phyloP scores from a whole-genome alignment of 2,888 invertebrate genomes.

The Phengaris arion region DNA sequence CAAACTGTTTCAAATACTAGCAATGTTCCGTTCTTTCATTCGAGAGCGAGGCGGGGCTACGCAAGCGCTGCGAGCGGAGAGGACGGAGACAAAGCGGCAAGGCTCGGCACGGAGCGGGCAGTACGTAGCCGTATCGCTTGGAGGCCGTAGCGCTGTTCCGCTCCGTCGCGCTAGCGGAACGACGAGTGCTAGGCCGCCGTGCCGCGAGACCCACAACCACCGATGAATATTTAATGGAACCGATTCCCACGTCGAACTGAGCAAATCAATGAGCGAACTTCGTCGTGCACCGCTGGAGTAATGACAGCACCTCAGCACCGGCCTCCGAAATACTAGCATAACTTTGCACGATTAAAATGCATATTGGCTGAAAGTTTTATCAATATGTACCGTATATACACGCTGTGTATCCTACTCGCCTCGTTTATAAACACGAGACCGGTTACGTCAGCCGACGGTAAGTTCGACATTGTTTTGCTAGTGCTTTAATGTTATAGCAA shows the following conservation, averaged over 20 bases:
- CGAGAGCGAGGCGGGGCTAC: constrained; percentile 74
- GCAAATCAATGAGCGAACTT: constrained; percentile 66
- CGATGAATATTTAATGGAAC: constrained; percentile 70
- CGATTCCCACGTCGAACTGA: constrained; percentile 55
- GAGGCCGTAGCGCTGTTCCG: constrained; percentile 51
- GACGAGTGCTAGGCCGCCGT: constrained; percentile 40
- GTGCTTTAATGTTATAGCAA: not conserved
- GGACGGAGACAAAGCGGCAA: constrained; percentile 50
- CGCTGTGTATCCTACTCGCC: constrained; percentile 55
- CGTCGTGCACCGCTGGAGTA: constrained; percentile 53
- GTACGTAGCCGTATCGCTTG: constrained; percentile 58
- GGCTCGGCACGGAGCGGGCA: constrained; percentile 46
- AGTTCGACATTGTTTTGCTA: constrained; percentile 44
- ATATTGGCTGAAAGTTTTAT: constrained; percentile 60
- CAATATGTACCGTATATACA: constrained; percentile 63
- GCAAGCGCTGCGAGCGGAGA: constrained; percentile 66
- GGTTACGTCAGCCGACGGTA: constrained; percentile 65
- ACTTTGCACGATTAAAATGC: constrained; percentile 62
- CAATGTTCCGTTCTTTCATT: constrained; percentile 77
- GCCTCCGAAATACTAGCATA: constrained; percentile 56
- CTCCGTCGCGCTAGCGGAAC: constrained; percentile 48
- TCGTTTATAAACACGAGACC: constrained; percentile 56
- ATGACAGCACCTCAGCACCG: constrained; percentile 59
- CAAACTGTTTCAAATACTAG: constrained; percentile 80
- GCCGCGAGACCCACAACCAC: constrained; percentile 56